These are phyloP conservation scores for Gavia stellata DNA, from an alignment of 2,113 vertebrate genomes.

Conservation along the genomic window DNA sequence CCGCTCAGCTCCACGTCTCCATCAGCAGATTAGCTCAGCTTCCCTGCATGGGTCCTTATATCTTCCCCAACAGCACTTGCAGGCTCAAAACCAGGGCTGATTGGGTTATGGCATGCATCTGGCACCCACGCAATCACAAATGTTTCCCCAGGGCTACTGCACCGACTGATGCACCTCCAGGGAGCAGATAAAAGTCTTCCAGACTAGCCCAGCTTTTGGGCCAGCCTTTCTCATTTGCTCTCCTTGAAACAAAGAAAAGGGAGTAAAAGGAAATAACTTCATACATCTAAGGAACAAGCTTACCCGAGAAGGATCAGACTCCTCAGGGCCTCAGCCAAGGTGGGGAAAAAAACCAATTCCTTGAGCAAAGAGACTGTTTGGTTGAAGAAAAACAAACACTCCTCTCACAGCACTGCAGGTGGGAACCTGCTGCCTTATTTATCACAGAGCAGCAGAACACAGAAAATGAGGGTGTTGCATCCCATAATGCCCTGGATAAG, in stretches of 20 bases:
- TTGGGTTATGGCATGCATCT: not conserved
- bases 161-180: not conserved
- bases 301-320: not conserved
- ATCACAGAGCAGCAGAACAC: not conserved
- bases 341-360: not conserved
- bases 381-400: not conserved
- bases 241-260: not conserved
- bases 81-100: not conserved
- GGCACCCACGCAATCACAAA: not conserved
- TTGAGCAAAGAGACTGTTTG: not conserved
- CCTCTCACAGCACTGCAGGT: slow-evolving; percentile 25
- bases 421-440: slow-evolving; percentile 12
- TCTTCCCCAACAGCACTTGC: not conserved
- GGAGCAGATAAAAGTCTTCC: slow-evolving; percentile 6
- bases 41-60: not conserved
- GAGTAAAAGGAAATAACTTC: slow-evolving; percentile 5
- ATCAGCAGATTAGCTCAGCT: not conserved
- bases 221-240: not conserved
- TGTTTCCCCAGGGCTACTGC: not conserved
- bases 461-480: not conserved
- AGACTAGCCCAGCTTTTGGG: not conserved
- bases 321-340: not conserved
- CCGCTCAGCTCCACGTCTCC: not conserved
- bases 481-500: not conserved
- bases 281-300: not conserved